Conservation (phyloP, 2,888 invertebrate species). For the Hermaeophaga mercurialis region DNA sequence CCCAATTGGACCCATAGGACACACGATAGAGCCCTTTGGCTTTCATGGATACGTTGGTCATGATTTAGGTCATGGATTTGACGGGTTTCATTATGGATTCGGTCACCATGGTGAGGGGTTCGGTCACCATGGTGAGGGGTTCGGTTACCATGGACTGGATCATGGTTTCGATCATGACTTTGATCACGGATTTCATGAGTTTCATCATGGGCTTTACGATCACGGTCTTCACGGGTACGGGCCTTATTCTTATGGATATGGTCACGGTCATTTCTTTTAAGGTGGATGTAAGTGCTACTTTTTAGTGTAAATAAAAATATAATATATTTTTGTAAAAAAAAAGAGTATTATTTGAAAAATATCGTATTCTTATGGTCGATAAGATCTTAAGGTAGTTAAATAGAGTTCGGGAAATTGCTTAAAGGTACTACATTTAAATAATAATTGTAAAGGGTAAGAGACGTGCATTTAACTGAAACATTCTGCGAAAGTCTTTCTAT, state of each 20-base stretch:
- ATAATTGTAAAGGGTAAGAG: no score
- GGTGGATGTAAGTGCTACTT: not conserved
- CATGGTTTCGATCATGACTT: conserved; percentile 14
- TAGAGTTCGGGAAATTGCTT: no score
- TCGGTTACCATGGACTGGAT: no score
- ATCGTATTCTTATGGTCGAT: no score
- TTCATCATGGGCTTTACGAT: conserved; percentile 17
- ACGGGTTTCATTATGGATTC: conserved; percentile 19
- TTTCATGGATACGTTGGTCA: conserved; percentile 2
- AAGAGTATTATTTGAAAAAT: no score
- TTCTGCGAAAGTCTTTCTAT: no score
- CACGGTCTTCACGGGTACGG: conserved; percentile 7
- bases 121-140: conserved; percentile 15
- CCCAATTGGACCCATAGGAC: not conserved
- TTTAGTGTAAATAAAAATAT: not conserved
- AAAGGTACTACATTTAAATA: no score
- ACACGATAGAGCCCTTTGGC: not conserved
- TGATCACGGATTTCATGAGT: conserved; percentile 23
- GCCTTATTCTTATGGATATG: conserved; percentile 12
- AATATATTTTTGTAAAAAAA: not conserved
- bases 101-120: conserved; percentile 18
- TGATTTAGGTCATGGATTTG: conserved; percentile 5
- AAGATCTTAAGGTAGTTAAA: no score
- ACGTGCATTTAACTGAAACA: no score
- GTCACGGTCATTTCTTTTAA: conserved; percentile 9